phyloP scores from a whole-genome alignment of 1,140 invertebrate genomes.

The Globodera ellingtonae region DNA sequence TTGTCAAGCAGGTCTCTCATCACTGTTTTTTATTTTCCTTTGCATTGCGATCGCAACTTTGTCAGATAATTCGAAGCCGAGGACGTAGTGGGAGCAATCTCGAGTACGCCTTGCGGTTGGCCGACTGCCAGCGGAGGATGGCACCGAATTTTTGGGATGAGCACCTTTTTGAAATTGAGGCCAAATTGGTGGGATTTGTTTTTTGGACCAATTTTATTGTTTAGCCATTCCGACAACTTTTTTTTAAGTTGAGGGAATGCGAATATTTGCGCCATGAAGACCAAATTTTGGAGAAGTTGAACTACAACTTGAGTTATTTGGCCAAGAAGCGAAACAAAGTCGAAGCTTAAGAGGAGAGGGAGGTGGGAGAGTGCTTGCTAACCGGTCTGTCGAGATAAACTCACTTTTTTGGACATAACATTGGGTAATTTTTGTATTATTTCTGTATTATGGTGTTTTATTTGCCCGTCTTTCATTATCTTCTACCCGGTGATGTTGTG shows the following conservation, averaged over 20 bases:
- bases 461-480: too few relatives aligned
- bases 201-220: constrained; percentile 11
- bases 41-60: not conserved
- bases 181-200: constrained; percentile 8
- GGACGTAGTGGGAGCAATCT: constrained; percentile 50
- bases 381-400: too few relatives aligned
- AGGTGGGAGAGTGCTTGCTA: too few relatives aligned
- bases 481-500: too few relatives aligned
- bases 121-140: constrained; percentile 48
- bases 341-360: not conserved
- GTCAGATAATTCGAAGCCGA: constrained; percentile 48
- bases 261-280: constrained; percentile 32
- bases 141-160: constrained; percentile 54
- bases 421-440: too few relatives aligned
- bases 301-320: constrained; percentile 41
- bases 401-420: too few relatives aligned
- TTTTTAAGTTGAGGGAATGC: constrained; percentile 26
- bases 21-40: not conserved
- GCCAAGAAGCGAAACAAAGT: constrained; percentile 16
- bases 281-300: constrained; percentile 42
- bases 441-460: too few relatives aligned
- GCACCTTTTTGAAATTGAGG: constrained; percentile 57
- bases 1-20: constrained; percentile 36
- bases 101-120: constrained; percentile 54
- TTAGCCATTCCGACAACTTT: constrained; percentile 12